Base-by-base conservation (phyloP, 1,140 invertebrate genomes). In the Drosophila auraria region DNA sequence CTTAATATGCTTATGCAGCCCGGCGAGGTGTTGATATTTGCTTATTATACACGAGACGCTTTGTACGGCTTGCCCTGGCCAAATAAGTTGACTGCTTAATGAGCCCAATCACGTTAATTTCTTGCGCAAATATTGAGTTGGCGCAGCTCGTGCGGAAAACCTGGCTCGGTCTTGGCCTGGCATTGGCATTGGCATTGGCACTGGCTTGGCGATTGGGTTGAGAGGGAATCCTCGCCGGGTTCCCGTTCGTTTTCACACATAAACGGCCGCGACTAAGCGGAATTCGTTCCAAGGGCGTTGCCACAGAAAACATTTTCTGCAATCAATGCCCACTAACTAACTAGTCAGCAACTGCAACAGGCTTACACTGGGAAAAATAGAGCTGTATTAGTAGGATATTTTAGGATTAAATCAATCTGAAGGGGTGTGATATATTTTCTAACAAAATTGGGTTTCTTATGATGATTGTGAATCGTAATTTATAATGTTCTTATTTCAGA, bases 41-140 rank as follows among this genome's bases (percentile, higher is more conserved):
- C 84, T 84, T 89, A 90, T 84, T 84, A 82, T 84, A 90, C 51
- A 84, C 78, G 73, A 79, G 69, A 70, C 64, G 54, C 49, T 79
- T 87, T 87, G 83, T 75, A 80, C 80, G 73, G 33, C 7, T 38
- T 71, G 73, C 64, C 64, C 36, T 61, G 53, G 40, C 71, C 40
- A 80, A 87, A 87, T 54, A 84, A 49, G 51, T 70, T 71, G 78
- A 49, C 79, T 83, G 70, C 86, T 78, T 90, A 84, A 90, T 87
- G 82, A 89, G 81, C 84, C 84, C 84, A 87, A 87, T 89, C 86
- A 90, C 81, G 86, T 81, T 89, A 89, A 89, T 89, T 89, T 84
- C 82, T 75, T 84, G 38, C 11, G 56, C 60, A 78, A 87, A 87
- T 81, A 87, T 78, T 74, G 56, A 56, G 63, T 14, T 57, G 53